Conservation (phyloP, 2,888 invertebrate species). For the Phasia obesa region DNA sequence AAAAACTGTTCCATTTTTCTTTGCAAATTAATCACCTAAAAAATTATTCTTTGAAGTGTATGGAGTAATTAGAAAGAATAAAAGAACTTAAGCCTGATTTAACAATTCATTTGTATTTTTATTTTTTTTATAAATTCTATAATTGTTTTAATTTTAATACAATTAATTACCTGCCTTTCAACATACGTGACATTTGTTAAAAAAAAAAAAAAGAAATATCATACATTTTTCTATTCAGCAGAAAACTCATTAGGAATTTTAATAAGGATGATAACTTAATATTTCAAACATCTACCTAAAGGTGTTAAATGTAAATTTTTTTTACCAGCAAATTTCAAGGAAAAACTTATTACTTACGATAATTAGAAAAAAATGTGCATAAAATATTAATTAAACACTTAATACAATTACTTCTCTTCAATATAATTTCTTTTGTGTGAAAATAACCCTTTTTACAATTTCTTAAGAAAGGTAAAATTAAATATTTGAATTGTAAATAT, state of each 20-base stretch:
- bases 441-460: background rate
- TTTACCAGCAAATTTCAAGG: background rate
- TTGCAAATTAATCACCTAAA: too few relatives aligned
- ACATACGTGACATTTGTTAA: conserved; percentile 21
- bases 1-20: too few relatives aligned
- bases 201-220: background rate
- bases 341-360: background rate
- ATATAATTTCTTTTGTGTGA: background rate
- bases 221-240: background rate
- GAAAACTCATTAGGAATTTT: conserved; percentile 34
- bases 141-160: conserved; percentile 18
- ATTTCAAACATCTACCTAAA: conserved; percentile 4
- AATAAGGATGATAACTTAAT: conserved; percentile 14
- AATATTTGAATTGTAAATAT: conserved; percentile 14
- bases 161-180: conserved; percentile 14
- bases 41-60: too few relatives aligned
- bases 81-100: background rate
- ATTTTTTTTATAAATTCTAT: background rate
- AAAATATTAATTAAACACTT: conserved; percentile 1
- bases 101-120: background rate
- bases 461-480: background rate
- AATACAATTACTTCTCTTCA: background rate
- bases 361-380: conserved; percentile 13
- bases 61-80: too few relatives aligned
- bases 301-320: conserved; percentile 24